A percentile compares a stretch with the other conserved stretches of the same genome.
These are phyloP conservation scores for Cacoxenus indagator DNA, from an alignment of 2,888 invertebrate species.

Conservation along the genomic window DNA sequence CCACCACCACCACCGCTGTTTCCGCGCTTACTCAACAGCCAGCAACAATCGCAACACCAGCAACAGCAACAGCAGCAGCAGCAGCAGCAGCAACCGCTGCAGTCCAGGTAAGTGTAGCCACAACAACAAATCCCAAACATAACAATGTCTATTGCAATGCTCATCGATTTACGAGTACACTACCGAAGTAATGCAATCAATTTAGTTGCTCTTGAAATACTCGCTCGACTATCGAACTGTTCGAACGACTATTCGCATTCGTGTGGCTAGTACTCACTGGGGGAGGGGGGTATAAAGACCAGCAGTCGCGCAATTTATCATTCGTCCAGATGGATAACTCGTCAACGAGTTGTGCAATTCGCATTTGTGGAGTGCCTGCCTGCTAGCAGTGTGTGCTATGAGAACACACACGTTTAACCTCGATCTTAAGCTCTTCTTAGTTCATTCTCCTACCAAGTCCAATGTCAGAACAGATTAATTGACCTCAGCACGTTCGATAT, in stretches of 20 bases:
- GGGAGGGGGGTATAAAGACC: too few species aligned
- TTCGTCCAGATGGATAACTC: neutral
- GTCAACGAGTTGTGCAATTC: neutral
- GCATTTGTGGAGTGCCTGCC: neutral
- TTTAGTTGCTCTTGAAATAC: conserved; percentile 3
- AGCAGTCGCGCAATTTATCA: neutral
- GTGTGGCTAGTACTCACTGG: too few species aligned
- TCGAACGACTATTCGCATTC: neutral
- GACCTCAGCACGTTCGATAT: too few species aligned
- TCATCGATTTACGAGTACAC: too few species aligned
- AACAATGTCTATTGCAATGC: neutral
- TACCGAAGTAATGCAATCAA: conserved; percentile 20
- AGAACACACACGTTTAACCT: too few species aligned
- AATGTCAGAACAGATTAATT: too few species aligned
- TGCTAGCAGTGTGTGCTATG: too few species aligned
- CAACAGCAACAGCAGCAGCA: conserved; percentile 64
- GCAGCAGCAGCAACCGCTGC: conserved; percentile 58
- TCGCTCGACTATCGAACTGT: neutral
- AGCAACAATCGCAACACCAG: conserved; percentile 54
- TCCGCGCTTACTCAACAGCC: conserved; percentile 59
- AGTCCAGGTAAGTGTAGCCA: conserved; percentile 50
- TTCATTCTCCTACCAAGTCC: too few species aligned
- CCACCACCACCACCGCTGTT: conserved; percentile 67
- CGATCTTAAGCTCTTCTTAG: too few species aligned
- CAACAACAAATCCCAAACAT: neutral